Base-by-base conservation (phyloP, 2,888 invertebrate species). In the Chrysolina americana region DNA sequence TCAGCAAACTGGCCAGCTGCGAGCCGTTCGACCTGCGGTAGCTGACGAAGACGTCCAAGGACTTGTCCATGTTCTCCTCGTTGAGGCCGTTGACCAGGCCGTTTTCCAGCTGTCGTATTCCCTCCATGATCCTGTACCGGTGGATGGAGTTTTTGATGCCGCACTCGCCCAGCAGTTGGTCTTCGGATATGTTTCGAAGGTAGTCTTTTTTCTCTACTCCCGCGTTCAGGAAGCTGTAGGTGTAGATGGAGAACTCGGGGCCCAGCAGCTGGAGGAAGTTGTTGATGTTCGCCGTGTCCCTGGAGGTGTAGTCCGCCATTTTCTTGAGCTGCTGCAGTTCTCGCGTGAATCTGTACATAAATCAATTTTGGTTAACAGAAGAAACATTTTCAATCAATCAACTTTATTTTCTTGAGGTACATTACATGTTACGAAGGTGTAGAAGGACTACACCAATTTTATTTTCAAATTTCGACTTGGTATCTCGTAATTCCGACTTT, bases 21-120 rank as follows among this genome's bases (percentile, higher is more conserved):
- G 98, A 99, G 70, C 99, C 99, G 86, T 97, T 99, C 8, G 98
- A 97, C 85, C 99, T 91, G 81, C 99, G 91, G 87, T 99, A 99
- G 89, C 98, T 98, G 82, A 99, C 97, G 89, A 99, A 99, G 0
- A 98, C 98, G 87, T 99, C 99, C 81, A 99, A 90, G 65, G 94
- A 95, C 88, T 98, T 97, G 85, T 96, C 95, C 86, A 94, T 91
- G 82, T 92, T 94, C 83, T 95, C 95, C 82, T 95, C 95, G 62
- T 92, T 93, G 75, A 93, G 91, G 15, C 81, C 83, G 83, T 90
- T 92, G 15, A 91, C 91, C 79, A 93, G 85, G 68, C 91, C 91
- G 84, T 90, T 93, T 87, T 94, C 93, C 83, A 92, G 89, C 78
- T 89, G 92, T 89, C 94, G 93, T 70, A 98, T 95, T 19, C 96